phyloP scores from a whole-genome alignment of 2,888 invertebrate genomes.

The Caradrina clavipalpis region DNA sequence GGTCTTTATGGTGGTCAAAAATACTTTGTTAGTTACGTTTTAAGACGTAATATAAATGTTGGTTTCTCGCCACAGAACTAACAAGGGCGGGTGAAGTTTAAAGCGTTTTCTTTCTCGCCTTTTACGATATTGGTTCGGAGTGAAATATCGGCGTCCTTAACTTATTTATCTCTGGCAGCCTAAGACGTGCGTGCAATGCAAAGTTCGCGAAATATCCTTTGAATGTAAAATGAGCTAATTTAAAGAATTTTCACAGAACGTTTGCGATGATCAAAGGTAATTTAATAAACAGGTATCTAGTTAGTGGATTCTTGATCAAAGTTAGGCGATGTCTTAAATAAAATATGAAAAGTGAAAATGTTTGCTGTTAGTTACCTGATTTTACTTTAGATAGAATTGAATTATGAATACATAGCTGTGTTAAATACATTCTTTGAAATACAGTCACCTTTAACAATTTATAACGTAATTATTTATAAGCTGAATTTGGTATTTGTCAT shows the following conservation, averaged over 20 bases:
- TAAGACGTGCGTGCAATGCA: slow-evolving; percentile 81
- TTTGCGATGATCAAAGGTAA: slow-evolving; percentile 67
- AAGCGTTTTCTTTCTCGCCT: slow-evolving; percentile 75
- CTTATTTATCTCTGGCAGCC: slow-evolving; percentile 84
- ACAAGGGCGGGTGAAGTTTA: slow-evolving; percentile 67
- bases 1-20: slow-evolving; percentile 60
- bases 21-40: slow-evolving; percentile 33
- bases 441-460: neutral
- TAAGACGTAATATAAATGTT: slow-evolving; percentile 39
- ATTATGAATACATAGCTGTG: slow-evolving; percentile 14
- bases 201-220: slow-evolving; percentile 72
- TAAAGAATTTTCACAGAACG: slow-evolving; percentile 69
- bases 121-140: slow-evolving; percentile 85
- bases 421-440: slow-evolving; percentile 5
- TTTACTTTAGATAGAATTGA: slow-evolving; percentile 37
- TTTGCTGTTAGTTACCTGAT: slow-evolving; percentile 31
- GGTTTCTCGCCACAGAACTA: slow-evolving; percentile 56
- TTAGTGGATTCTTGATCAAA: slow-evolving; percentile 32
- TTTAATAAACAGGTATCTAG: slow-evolving; percentile 58
- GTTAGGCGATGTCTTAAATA: slow-evolving; percentile 12
- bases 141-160: slow-evolving; percentile 83
- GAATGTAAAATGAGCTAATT: slow-evolving; percentile 80
- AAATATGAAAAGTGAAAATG: slow-evolving; percentile 34
- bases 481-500: no score
- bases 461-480: no score